Percentiles rank a stretch among this genome's conserved stretches.
Conservation (phyloP, 2,888 invertebrate species). For the Ethmia dodecea region DNA sequence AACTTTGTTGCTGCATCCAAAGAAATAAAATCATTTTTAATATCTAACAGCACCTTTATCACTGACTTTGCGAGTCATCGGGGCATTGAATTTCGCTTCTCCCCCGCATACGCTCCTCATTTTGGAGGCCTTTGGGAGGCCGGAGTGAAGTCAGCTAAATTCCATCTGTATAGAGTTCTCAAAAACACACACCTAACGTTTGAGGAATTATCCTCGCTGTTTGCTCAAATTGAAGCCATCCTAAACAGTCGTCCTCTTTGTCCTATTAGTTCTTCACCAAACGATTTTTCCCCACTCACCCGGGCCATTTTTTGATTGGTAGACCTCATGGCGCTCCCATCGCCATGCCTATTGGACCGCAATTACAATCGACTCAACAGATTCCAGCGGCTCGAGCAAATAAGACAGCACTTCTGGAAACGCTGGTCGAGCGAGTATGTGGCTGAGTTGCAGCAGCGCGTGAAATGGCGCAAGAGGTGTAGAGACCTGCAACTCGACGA, state of each 20-base stretch:
- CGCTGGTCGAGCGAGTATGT: conserved; percentile 16
- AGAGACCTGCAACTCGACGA: conserved; percentile 1
- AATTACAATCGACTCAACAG: conserved; percentile 5
- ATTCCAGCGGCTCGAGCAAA: conserved; percentile 11
- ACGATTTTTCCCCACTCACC: conserved; percentile 7
- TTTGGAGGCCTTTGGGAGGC: conserved; percentile 5
- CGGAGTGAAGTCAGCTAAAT: conserved; percentile 5
- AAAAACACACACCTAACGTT: conserved; percentile 1
- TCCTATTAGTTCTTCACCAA: conserved; percentile 6
- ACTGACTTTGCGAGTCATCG: background rate
- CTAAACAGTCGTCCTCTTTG: conserved; percentile 11
- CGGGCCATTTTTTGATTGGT: conserved; percentile 10
- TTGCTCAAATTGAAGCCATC: conserved; percentile 12
- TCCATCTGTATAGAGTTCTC: conserved; percentile 4
- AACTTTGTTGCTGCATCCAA: conserved; percentile 4
- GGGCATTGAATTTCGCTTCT: conserved; percentile 3
- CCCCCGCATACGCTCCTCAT: conserved; percentile 5
- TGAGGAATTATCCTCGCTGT: conserved; percentile 12
- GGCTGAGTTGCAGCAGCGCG: conserved; percentile 12
- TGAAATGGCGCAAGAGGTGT: conserved; percentile 10
- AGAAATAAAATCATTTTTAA: background rate
- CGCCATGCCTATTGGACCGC: background rate
- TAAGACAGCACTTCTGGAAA: conserved; percentile 15
- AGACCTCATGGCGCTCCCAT: conserved; percentile 4
- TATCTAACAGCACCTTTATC: background rate